Conservation (phyloP, 2,888 invertebrate species). For the Petrophora chlorosata region DNA sequence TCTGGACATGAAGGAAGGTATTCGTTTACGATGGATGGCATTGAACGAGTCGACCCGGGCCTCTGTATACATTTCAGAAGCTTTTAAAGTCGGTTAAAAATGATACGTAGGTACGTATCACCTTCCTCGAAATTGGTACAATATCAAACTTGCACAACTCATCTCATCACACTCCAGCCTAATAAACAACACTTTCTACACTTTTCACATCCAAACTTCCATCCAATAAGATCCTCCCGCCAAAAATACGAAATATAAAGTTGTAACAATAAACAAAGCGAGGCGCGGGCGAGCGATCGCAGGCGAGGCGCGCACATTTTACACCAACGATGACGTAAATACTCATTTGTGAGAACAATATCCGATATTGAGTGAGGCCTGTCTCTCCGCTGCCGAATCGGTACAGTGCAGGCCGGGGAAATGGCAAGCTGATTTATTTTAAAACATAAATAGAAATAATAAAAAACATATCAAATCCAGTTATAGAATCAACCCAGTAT, state of each 20-base stretch:
- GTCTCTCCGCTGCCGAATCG: constrained; percentile 61
- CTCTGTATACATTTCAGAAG: too few relatives aligned
- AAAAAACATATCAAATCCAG: too few relatives aligned
- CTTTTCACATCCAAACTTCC: constrained; percentile 31
- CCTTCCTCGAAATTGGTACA: too few relatives aligned
- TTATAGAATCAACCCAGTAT: too few relatives aligned
- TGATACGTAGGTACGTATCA: too few relatives aligned
- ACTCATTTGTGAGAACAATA: constrained; percentile 83
- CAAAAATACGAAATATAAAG: constrained; percentile 50
- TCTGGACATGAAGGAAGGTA: too few relatives aligned
- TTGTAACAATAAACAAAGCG: constrained; percentile 44
- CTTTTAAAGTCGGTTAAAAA: too few relatives aligned
- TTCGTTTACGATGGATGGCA: too few relatives aligned
- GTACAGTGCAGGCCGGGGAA: constrained; percentile 49
- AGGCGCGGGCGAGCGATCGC: constrained; percentile 50
- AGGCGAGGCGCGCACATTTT: constrained; percentile 68
- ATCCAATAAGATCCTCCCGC: constrained; percentile 38
- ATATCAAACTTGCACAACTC: neutral
- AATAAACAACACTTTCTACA: constrained; percentile 26
- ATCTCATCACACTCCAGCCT: constrained; percentile 21
- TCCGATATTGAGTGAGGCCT: constrained; percentile 83
- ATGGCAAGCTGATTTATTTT: constrained; percentile 23
- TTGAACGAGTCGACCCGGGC: too few relatives aligned
- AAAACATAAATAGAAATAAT: neutral
- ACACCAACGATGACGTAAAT: constrained; percentile 81